Percentiles rank a stretch among this genome's conserved stretches.
These are phyloP conservation scores for Callyntrura guangdongensis DNA, from an alignment of 2,888 invertebrate species.

Conservation along the genomic window DNA sequence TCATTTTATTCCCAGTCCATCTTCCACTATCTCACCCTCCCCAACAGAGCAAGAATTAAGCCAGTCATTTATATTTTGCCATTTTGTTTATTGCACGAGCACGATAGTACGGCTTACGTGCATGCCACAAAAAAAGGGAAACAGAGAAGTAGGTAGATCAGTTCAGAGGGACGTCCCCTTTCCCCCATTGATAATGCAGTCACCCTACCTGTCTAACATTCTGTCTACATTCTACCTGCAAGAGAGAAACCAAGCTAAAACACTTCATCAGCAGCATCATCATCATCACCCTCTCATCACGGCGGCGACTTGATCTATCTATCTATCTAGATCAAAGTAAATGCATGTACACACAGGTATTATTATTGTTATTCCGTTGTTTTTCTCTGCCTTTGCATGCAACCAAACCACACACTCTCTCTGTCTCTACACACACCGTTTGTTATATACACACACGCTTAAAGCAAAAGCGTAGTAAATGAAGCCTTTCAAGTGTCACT, in stretches of 20 bases:
- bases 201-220: conserved; percentile 2
- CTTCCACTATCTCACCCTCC: background rate
- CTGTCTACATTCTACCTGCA: background rate
- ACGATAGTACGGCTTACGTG: background rate
- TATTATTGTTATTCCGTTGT: background rate
- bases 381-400: background rate
- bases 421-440: background rate
- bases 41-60: background rate
- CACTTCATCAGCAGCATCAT: background rate
- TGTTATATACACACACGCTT: background rate
- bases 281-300: too few relatives aligned
- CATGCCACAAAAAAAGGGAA: conserved; percentile 4
- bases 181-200: background rate
- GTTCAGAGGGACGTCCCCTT: conserved; percentile 10
- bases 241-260: background rate
- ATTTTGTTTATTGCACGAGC: background rate
- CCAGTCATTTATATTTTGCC: background rate
- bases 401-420: background rate
- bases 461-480: conserved; percentile 10
- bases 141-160: background rate
- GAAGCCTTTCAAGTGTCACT: conserved; percentile 40
- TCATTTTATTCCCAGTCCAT: conserved; percentile 5
- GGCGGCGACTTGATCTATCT: too few relatives aligned
- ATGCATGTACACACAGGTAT: background rate
- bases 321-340: conserved; percentile 14